Percentiles rank a stretch among this genome's conserved stretches.
Conservation (phyloP, 2,113 vertebrate species). For the Desmodus rotundus region DNA sequence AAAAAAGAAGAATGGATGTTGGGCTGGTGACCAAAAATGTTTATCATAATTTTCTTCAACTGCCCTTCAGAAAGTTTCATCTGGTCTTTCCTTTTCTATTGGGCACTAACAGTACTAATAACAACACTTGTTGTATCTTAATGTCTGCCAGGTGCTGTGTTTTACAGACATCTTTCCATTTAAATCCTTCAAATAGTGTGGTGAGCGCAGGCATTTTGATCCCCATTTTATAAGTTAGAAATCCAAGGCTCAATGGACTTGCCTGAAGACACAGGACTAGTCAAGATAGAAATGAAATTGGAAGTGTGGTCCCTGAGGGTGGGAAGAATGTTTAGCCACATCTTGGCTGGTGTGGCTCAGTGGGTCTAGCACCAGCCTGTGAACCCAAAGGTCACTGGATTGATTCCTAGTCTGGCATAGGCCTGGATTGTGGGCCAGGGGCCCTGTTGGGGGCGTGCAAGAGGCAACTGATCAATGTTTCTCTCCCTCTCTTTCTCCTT, state of each 20-base stretch:
- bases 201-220: too few species aligned
- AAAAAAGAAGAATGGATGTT: not conserved
- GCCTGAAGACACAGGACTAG: not conserved
- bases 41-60: not conserved
- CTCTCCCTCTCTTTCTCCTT: too few species aligned
- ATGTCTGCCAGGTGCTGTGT: not conserved
- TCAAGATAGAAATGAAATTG: not conserved
- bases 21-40: not conserved
- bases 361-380: too few species aligned
- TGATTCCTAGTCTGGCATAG: too few species aligned
- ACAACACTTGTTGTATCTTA: not conserved
- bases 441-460: too few species aligned
- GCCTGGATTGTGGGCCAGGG: too few species aligned
- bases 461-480: too few species aligned
- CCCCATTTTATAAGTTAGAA: not conserved
- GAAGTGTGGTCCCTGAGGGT: not conserved
- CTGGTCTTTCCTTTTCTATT: not conserved
- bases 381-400: too few species aligned
- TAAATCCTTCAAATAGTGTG: not conserved
- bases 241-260: not conserved
- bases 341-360: too few species aligned
- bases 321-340: not conserved
- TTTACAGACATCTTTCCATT: not conserved
- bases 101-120: not conserved
- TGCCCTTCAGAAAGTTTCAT: not conserved